Evolutionary conservation across 2,113 vertebrate genomes (phyloP).

Genomic region (Glaucomys volans): DNA sequence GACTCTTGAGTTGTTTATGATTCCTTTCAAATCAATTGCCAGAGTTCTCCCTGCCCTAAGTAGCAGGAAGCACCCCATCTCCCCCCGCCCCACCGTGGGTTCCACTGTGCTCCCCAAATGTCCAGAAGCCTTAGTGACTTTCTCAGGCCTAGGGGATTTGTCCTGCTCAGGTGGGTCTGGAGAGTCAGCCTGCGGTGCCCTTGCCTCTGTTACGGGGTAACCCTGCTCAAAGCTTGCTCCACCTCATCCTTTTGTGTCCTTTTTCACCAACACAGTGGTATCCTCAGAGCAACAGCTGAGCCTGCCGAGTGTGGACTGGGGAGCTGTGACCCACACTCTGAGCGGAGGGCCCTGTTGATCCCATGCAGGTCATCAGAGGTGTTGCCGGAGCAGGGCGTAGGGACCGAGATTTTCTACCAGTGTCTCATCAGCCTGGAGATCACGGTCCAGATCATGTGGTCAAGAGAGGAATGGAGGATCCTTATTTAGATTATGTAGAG

Average conservation of each 20-base stretch:
- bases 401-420: background rate
- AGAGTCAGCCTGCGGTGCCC: background rate
- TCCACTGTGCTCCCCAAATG: background rate
- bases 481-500: no score
- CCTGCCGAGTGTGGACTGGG: background rate
- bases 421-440: background rate
- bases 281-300: background rate
- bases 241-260: background rate
- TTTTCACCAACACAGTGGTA: background rate
- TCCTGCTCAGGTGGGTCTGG: no score
- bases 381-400: background rate
- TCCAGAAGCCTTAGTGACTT: background rate
- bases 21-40: conserved; percentile 43
- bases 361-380: background rate
- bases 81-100: background rate
- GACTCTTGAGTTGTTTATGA: background rate
- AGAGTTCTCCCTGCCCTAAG: background rate
- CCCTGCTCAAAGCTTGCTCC: background rate
- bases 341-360: background rate
- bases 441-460: background rate
- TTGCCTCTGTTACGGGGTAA: background rate
- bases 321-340: background rate
- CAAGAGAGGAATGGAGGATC: no score
- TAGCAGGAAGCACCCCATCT: background rate
- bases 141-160: background rate